Base-by-base conservation (phyloP, 2,113 vertebrate genomes). In the Terrapene triunguis region DNA sequence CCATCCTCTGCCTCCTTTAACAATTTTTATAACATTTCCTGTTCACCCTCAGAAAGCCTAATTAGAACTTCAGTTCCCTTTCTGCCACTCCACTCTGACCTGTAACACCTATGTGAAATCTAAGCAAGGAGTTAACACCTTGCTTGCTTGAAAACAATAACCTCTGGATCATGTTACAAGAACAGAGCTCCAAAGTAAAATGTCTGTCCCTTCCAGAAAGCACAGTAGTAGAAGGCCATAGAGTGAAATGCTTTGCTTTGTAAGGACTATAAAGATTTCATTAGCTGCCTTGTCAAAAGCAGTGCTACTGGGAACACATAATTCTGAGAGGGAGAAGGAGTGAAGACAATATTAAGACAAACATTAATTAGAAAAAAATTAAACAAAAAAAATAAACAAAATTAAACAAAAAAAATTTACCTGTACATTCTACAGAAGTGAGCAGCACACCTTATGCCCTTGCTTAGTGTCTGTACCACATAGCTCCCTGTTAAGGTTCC, bases 311-410 rank as follows among this genome's bases (percentile, higher is more conserved):
- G 42, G 42, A 74, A 85, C 10, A 32, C 24, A 57, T 38, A 91
- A 32, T 16, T 79, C 92, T 1, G 2, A 72, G n/a, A 35, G 89
- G 32, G 42, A 10, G 87, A 94, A 92, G n/a, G 24, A 38, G 8
- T 42, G 89, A 84, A 0, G 74, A 44, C 44, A 78, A 13, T 25
- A 42, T 44, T 44, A 76, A 76, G 0, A 88, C 25, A 87, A 86
- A 90, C 95, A 89, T 57, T 82, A 88, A 85, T 84, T 85, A 35
- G 27, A 1, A 11, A 76, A 87, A 84, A 48, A 81, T 32, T 72
- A 19, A 48, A 38, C 0, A 0, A 11, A 76, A 87, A 84, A 48
- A 81, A 32, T 72, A 19, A 48, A 38, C 0, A 0, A 44, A 44
- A 44, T 44, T 44, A 44, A 44, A 44, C 44, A 11, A 76, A 87